These are phyloP conservation scores for Heliconius erato DNA, from an alignment of 2,888 invertebrate genomes.

Conservation along the genomic window DNA sequence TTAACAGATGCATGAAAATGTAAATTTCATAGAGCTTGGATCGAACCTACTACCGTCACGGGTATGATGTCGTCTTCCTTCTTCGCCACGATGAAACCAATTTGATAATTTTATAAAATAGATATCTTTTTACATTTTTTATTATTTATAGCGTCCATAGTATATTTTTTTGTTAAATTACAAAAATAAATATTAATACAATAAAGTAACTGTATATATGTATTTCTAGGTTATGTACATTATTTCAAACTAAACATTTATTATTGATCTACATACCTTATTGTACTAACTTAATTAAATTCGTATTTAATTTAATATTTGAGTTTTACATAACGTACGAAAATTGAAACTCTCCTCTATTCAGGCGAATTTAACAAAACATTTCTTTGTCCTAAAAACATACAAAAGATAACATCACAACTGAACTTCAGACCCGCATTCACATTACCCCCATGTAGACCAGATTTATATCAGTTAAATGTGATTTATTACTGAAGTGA, in stretches of 20 bases:
- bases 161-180: background rate
- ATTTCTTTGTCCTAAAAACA: conserved; percentile 30
- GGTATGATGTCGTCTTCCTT: too few relatives aligned
- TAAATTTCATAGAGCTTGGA: too few relatives aligned
- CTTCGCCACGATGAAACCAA: too few relatives aligned
- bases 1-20: too few relatives aligned
- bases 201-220: too few relatives aligned
- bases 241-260: background rate
- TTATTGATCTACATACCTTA: background rate
- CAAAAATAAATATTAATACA: background rate
- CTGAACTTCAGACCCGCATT: conserved; percentile 41
- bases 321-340: background rate
- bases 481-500: conserved; percentile 8
- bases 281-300: background rate
- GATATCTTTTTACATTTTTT: too few relatives aligned
- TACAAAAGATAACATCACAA: conserved; percentile 37
- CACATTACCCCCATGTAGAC: conserved; percentile 26
- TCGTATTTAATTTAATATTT: background rate
- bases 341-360: background rate
- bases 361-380: conserved; percentile 18
- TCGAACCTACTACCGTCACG: too few relatives aligned
- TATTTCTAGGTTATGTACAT: background rate
- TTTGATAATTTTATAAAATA: too few relatives aligned
- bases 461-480: conserved; percentile 40
- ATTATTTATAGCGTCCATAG: too few relatives aligned